Percentiles rank a stretch among this genome's conserved stretches.
Evolutionary conservation across 2,113 vertebrate species (phyloP).

Genomic region (Oryzias curvinotus): DNA sequence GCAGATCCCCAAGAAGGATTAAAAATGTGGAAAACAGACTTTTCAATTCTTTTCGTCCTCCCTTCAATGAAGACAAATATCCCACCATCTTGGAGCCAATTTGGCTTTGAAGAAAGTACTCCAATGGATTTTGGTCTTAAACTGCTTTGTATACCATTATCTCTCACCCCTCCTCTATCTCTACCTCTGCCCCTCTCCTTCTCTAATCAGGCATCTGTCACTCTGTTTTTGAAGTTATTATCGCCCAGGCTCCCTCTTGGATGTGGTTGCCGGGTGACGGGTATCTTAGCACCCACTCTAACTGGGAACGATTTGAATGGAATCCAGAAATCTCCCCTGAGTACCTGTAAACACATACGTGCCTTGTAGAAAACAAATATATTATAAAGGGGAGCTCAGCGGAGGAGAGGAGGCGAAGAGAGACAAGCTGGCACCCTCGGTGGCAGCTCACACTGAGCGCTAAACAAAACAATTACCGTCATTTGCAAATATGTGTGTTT

Average conservation of each 20-base stretch:
- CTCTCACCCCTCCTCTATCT: conserved; percentile 45
- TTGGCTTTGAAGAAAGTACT: conserved; percentile 97
- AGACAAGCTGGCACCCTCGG: conserved; percentile 78
- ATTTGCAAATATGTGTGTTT: conserved; percentile 78
- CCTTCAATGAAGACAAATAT: conserved; percentile 72
- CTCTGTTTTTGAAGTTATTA: conserved; percentile 99
- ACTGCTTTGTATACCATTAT: conserved; percentile 87
- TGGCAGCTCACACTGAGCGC: conserved; percentile 79
- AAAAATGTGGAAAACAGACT: conserved; percentile 51
- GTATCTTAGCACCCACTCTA: conserved; percentile 99
- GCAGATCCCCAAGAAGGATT: conserved; percentile 77
- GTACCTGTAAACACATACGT: conserved; percentile 99
- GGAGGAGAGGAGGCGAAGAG: conserved; percentile 66
- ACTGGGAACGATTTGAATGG: conserved; percentile 99
- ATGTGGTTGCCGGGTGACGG: conserved; percentile 99
- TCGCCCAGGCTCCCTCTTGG: conserved; percentile 98
- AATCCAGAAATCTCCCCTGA: conserved; percentile 99
- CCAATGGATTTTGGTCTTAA: conserved; percentile 97
- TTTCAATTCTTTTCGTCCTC: conserved; percentile 33
- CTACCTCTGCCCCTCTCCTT: conserved; percentile 90
- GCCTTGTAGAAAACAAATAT: conserved; percentile 99
- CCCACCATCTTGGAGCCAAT: conserved; percentile 82
- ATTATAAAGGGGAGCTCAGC: conserved; percentile 76
- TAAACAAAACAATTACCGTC: conserved; percentile 81
- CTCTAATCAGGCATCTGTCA: conserved; percentile 99